Evolutionary conservation across 2,888 invertebrate genomes (phyloP).

Genomic region (Lasioglossum figueresi): DNA sequence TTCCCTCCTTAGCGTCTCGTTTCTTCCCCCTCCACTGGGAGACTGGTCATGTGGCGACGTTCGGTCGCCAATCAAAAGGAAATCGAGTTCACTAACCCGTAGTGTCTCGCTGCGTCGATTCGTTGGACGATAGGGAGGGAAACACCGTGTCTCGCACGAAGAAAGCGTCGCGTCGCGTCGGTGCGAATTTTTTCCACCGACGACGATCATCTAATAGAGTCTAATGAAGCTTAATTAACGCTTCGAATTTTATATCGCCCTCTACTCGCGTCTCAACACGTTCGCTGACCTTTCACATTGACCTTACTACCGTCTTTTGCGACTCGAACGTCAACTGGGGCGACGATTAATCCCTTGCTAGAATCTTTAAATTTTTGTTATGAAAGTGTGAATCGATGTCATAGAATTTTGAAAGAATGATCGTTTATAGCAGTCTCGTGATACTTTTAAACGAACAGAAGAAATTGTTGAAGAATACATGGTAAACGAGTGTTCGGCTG

Average conservation of each 20-base stretch:
- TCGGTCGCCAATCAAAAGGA: background rate
- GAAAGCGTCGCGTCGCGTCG: background rate
- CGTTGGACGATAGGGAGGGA: background rate
- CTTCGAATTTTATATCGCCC: background rate
- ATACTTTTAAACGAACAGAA: background rate
- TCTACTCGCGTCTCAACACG: background rate
- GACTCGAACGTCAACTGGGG: background rate
- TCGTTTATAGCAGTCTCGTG: background rate
- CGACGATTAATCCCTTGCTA: background rate
- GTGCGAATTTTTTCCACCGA: background rate
- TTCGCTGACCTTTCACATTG: background rate
- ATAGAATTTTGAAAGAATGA: background rate
- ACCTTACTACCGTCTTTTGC: background rate
- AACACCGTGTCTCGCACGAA: background rate
- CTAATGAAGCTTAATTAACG: background rate
- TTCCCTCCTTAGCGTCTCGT: background rate
- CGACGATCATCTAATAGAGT: slow-evolving; percentile 7
- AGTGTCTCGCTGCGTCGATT: background rate
- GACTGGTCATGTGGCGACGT: background rate
- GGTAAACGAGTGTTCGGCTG: background rate
- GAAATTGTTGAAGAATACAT: background rate
- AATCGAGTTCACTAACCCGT: background rate
- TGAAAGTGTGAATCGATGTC: background rate
- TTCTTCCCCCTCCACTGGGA: background rate
- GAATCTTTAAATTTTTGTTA: background rate